Base-by-base conservation (phyloP, 2,113 vertebrate genomes). In the Saguinus imperator region DNA sequence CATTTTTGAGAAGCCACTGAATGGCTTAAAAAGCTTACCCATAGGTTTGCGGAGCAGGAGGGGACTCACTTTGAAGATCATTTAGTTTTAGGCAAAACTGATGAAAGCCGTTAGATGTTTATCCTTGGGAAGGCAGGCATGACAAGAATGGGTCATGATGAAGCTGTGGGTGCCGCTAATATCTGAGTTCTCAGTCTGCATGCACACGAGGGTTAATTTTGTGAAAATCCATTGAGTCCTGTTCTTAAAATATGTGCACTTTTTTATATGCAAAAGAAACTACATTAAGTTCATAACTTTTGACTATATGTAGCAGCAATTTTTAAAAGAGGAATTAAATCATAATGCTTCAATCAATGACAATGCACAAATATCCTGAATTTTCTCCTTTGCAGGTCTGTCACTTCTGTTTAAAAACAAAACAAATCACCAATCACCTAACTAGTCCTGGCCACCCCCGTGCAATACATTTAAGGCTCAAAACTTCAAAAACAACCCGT, bases 401-500 rank as follows among this genome's bases (percentile, higher is more conserved):
- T 88, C 45, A 75, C 92, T 87, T 85, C 81, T 84, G 81, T 87
- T 87, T 92, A 64, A 92, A 96, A 95, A 89, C 77, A 79, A 92
- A 95, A 84, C 81, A 92, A 81, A 95, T 92, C 85, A 64, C 82
- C 77, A 68, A 45, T 94, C 58, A 81, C 95, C 86, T 96, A n/a
- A n/a, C n/a, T n/a, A 91, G 91, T 75, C 76, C 88, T 35, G 81
- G 90, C 87, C 96, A 94, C 94, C 92, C 92, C 90, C 8, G 0
- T 43, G 64, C 81, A 83, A 11, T 57, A 80, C 23, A 43, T n/a
- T 90, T 40, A 58, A 94, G 50, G 87, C 80, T 84, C 40, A 45
- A 92, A 95, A 97, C 96, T 89, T 97, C 95, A 97, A 94, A 97
- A 93, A 80, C 4, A 0, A 35, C 48, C 81, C 2, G 0, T 45